Evolutionary conservation across 30 jellyfish, hydroid and myxozoan species (phyloP), one percentile per base, ranked within the genome.

Genomic region (Mastigias papua): DNA sequence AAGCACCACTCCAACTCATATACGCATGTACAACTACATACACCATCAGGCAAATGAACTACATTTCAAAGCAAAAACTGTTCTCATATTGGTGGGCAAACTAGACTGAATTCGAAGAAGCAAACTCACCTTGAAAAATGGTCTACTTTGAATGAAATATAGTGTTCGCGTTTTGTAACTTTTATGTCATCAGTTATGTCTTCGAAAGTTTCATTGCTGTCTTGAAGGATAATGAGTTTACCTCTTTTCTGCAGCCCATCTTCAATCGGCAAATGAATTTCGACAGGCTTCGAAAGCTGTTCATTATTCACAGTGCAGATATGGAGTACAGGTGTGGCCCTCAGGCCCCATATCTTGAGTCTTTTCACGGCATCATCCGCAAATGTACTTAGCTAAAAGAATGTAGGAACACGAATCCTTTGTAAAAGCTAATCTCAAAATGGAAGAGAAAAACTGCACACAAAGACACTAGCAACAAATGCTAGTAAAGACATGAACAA

Each of bases 81-180:
- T n/a, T n/a, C n/a, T n/a, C n/a, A n/a, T n/a, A n/a, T n/a, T n/a
- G n/a, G n/a, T n/a, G n/a, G n/a, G n/a, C n/a, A n/a, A n/a, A n/a
- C n/a, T n/a, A n/a, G n/a, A n/a, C n/a, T n/a, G n/a, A n/a, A n/a
- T n/a, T n/a, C n/a, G n/a, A n/a, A n/a, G n/a, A n/a, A n/a, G n/a
- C n/a, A n/a, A n/a, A 78, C 89, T 78, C 32, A 78, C 89, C 11
- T 27, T 28, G 79, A 49, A 35, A 78, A 78, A 32, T 35, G 89
- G 34, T 20, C 68, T 19, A 78, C 89, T 16, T 78, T 48, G 33
- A 78, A 78, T 17, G 69, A 19, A 7, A 78, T 29, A 21, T 1
- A 26, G 28, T 37, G 22, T 9, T 37, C 89, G 22, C 58, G 26
- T 11, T 32, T 11, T 61, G 32, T 62, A 61, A 28, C 58, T 9